Evolutionary conservation across 1,140 invertebrate genomes (phyloP).

Genomic region (Elymnias hypermnestra): DNA sequence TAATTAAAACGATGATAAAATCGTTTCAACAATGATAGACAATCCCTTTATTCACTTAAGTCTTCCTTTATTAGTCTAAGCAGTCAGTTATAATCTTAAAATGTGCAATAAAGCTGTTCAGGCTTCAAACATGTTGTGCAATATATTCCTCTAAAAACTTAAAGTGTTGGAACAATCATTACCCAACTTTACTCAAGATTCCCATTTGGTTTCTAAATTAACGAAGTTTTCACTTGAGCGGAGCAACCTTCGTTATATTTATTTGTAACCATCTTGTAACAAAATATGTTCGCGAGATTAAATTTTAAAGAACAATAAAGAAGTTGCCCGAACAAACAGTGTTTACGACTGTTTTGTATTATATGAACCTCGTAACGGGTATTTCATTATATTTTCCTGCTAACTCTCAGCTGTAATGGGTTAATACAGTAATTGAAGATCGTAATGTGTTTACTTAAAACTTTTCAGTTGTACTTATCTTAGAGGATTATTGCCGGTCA

Average conservation of each 20-base stretch:
- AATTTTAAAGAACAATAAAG: conserved; percentile 5
- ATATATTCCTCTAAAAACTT: neutral
- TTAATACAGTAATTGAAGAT: neutral
- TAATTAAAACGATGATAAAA: no score
- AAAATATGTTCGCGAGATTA: conserved; percentile 1
- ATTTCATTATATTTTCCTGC: neutral
- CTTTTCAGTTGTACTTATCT: no score
- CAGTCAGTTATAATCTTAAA: no score
- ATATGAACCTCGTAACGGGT: neutral
- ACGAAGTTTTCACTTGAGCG: neutral
- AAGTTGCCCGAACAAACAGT: neutral
- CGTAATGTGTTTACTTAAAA: no score
- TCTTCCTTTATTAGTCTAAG: no score
- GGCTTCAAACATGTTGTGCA: no score
- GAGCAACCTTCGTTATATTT: conserved; percentile 1
- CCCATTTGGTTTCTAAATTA: conserved; percentile 1
- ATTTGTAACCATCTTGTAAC: neutral
- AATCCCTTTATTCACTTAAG: no score
- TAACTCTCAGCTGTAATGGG: no score
- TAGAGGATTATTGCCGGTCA: no score
- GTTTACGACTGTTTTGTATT: neutral
- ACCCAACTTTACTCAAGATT: neutral
- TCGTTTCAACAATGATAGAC: no score
- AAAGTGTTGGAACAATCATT: conserved; percentile 1
- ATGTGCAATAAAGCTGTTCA: no score